Evolutionary conservation across 2,888 invertebrate genomes (phyloP), one percentile per base, ranked within the genome.

Genomic region (Sceliomorpha sp.): DNA sequence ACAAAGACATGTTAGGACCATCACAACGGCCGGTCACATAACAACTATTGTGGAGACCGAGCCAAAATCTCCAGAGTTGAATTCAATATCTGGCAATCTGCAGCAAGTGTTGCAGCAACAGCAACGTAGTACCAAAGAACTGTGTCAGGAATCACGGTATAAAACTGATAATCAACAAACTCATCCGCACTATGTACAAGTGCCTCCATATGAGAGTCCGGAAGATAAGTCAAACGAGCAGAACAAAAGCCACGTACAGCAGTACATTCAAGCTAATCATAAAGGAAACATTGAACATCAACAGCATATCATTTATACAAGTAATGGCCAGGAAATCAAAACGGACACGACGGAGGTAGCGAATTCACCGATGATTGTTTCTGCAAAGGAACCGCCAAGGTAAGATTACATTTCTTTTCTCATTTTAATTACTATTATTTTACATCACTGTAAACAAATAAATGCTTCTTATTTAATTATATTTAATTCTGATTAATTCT

Each of bases 1-100:
- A 7, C 89, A 91, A 6, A 89, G 91, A 51, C 89, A 90, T 66
- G 89, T 91, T 42, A 89, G 92, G 42, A 92, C 92, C 20, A 92
- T 92, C 77, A 92, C 92, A 13, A 89, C 92, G 6, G 89, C 92
- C 34, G 92, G 92, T 1, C 91, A 91, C 80, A 92, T 92, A 63
- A 91, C 87, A 0, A 88, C 81, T 0, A 69, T 82, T 3, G 70
- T 75, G 9, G 86, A 87, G n/a, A 59, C 63, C 1, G 83, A 84
- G 7, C 70, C 83, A 0, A 81, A 73, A 10, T 84, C 86, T 1
- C 80, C 85, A 1, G 79, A 76, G 8, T 69, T 82, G 5, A 73
- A 71, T 31, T 73, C 84, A n/a, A 63, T 71, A 24, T 12, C 69
- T 20, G 55, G 42, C 2, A 53, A 55, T 36, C 58, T 81, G 53